These are phyloP conservation scores for Lophotriccus pileatus DNA, from an alignment of 2,797 vertebrate genomes.

Conservation along the genomic window DNA sequence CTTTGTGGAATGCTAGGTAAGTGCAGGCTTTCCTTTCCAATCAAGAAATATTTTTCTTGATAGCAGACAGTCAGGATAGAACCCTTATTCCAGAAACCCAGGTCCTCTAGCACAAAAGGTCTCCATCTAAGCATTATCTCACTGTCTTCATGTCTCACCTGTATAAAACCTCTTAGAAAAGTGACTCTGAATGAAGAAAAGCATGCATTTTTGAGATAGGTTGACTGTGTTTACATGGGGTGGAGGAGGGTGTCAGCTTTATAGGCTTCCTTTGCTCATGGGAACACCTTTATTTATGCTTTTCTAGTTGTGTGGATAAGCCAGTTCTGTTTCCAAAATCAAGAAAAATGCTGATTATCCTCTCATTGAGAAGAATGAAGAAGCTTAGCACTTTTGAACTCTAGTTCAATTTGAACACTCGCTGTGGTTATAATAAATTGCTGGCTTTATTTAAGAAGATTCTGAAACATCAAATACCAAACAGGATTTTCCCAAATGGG, in stretches of 20 bases:
- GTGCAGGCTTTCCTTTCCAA: neutral
- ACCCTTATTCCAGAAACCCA: neutral
- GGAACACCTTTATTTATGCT: neutral
- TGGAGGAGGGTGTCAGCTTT: neutral
- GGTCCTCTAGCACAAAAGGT: neutral
- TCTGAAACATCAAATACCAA: neutral
- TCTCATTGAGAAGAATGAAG: neutral
- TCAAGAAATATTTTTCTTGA: neutral
- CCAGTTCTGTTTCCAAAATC: neutral
- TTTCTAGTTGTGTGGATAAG: neutral
- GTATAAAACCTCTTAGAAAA: neutral
- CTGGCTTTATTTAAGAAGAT: neutral
- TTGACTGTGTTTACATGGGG: neutral
- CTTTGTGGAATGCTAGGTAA: neutral
- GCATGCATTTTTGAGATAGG: neutral
- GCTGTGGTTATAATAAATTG: neutral
- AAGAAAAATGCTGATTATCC: neutral
- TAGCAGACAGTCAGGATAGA: neutral
- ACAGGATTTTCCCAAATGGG: neutral
- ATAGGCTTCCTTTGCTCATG: neutral
- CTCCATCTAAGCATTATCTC: neutral
- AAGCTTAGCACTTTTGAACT: constrained; percentile 13
- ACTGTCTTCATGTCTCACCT: neutral
- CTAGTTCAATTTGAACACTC: neutral
- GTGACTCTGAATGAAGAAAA: neutral